Evolutionary conservation across 2,113 vertebrate species (phyloP), one percentile per base, ranked within the genome.

Genomic region (Oncorhynchus clarkii): DNA sequence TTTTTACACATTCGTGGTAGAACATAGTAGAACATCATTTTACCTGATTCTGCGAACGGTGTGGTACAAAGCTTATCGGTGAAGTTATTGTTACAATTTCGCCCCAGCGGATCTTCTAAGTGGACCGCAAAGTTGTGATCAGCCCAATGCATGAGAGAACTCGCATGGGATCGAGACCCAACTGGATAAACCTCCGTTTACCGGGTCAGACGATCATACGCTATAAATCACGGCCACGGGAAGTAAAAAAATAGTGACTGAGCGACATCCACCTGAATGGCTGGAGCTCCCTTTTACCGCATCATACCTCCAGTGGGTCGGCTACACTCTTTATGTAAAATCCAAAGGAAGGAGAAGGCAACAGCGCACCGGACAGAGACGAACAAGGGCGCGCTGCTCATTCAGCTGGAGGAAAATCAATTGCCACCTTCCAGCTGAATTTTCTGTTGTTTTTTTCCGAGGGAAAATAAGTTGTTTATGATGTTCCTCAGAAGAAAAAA

Each of bases 41-140:
- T 90, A 92, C 90, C 89, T 88, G 82, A 71, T 81, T 84, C 64
- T 76, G 77, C 73, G 81, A 82, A 84, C 87, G 22, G 3, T 76
- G 34, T 20, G 67, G 62, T 83, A 81, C 11, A 6, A 48, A 26
- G 68, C 68, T 48, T 5, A 48, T 48, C 16, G 24, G 80, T 67
- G 74, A 12, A 65, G 79, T 45, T 45, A 45, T 45, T 77, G 48
- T 76, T 49, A 29, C 71, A 79, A 85, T 73, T 16, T 79, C 64
- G 82, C 70, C 78, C 78, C 79, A 75, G 67, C 78, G 83, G 84
- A 87, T 84, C 39, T 45, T 45, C 39, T 45, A 9, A 45, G 39
- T 48, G 73, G 73, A 80, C 67, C 11, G 81, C 70, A 34, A 86
- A 90, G 79, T 83, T 85, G 71, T 8, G 70, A 7, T 74, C 59